phyloP scores from a whole-genome alignment of 2,797 vertebrate species.

The Chelidonichthys spinosus region DNA sequence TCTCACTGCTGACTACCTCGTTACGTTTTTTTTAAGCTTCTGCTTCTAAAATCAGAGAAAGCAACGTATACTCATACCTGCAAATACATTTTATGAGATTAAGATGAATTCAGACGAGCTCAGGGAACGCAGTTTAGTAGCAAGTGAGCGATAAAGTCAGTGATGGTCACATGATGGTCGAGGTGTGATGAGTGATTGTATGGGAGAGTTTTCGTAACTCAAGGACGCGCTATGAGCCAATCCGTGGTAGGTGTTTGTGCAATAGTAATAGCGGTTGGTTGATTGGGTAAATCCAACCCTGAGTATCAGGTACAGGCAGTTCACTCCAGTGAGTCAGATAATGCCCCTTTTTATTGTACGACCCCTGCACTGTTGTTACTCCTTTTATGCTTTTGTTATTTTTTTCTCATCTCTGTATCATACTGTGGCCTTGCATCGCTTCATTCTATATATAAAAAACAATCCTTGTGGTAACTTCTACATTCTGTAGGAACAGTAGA shows the following conservation, averaged over 20 bases:
- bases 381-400: constrained; percentile 26
- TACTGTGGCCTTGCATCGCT: constrained; percentile 92
- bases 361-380: constrained; percentile 51
- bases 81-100: constrained; percentile 26
- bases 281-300: constrained; percentile 56
- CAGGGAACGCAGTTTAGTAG: constrained; percentile 79
- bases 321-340: constrained; percentile 51
- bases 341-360: constrained; percentile 42
- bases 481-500: constrained; percentile 87
- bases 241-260: constrained; percentile 66
- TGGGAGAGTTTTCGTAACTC: constrained; percentile 40
- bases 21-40: background rate
- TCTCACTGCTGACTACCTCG: constrained; percentile 3
- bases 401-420: constrained; percentile 72
- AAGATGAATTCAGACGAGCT: constrained; percentile 65
- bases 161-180: background rate
- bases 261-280: constrained; percentile 68
- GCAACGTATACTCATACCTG: constrained; percentile 14
- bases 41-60: constrained; percentile 20
- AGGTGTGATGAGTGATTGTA: constrained; percentile 52
- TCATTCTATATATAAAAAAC: constrained; percentile 78
- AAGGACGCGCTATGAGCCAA: constrained; percentile 37
- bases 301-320: constrained; percentile 52
- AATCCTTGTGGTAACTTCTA: constrained; percentile 80
- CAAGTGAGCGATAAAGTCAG: constrained; percentile 64